Base-by-base conservation (phyloP, 2,888 invertebrate genomes). In the Melanargia galathea region DNA sequence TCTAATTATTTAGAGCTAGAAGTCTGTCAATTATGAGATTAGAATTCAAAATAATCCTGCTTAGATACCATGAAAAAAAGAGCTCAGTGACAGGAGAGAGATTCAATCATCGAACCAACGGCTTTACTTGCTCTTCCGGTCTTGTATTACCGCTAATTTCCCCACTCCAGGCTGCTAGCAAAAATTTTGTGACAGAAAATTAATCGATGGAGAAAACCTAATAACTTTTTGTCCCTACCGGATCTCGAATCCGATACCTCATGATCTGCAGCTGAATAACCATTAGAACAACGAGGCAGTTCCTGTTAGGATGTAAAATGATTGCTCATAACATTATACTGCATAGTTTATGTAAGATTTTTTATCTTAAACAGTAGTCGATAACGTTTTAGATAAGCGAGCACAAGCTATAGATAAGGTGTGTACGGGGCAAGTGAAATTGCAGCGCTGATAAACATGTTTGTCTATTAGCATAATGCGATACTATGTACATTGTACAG, bases 281-380 rank as follows among this genome's bases (percentile, higher is more conserved):
- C 13, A 35, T 11, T 11, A 35, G 24, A 26, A 4, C 24, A 26
- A 26, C 24, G 24, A 26, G 24, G 5, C 24, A 26, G 24, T 26
- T 35, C n/a, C 11, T 10, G 18, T 43, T 16, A 16, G 16, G 40
- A 43, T 16, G 16, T 7, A 16, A n/a, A 1, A 40, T n/a, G 16
- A 16, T n/a, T 16, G 5, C 16, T 5, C 2, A 13, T 43, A 43
- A n/a, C 13, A 43, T 7, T 43, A 43, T 43, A 13, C 13, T 45
- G 20, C 48, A 46, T 16, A 35, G 5, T 46, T 33, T 38, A 16
- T 51, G 11, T 43, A 55, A 59, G 59, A 65, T 63, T 63, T 65
- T 63, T 63, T 60, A 62, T 65, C 65, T 60, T 8, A 55, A 46
- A 40, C 40, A 40, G 45, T 48, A n/a, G 35, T 61, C 63, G 63